These are phyloP conservation scores for Celastrina argiolus DNA, from an alignment of 2,888 invertebrate genomes.

Conservation along the genomic window DNA sequence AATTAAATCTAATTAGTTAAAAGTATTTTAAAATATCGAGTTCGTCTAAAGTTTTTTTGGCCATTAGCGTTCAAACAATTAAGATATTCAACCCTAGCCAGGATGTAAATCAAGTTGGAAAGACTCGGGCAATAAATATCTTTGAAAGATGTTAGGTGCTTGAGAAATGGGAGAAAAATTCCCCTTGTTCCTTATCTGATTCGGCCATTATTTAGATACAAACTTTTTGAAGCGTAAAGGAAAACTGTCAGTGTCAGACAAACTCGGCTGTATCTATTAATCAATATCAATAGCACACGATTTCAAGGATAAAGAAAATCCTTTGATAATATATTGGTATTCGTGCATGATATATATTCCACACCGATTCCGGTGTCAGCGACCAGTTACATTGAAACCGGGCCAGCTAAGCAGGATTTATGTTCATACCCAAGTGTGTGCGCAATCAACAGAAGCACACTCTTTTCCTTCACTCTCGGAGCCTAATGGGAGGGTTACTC, in stretches of 20 bases:
- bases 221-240: conserved; percentile 12
- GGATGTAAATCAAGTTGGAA: conserved; percentile 61
- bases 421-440: too few species aligned
- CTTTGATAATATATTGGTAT: too few species aligned
- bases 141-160: conserved; percentile 52
- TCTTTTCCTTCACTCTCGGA: too few species aligned
- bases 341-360: too few species aligned
- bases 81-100: conserved; percentile 53
- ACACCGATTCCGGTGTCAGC: too few species aligned
- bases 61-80: conserved; percentile 58
- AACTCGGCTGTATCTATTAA: conserved; percentile 5
- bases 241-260: neutral
- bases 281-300: neutral
- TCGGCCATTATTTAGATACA: conserved; percentile 37
- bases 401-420: too few species aligned
- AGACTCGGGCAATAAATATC: conserved; percentile 68
- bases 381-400: too few species aligned
- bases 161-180: conserved; percentile 65
- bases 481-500: too few species aligned
- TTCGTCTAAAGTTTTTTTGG: neutral
- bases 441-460: too few species aligned
- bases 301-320: neutral
- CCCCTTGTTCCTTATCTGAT: conserved; percentile 59
- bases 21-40: neutral
- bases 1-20: neutral